A percentile compares a stretch with the other conserved stretches of the same genome.
Evolutionary conservation across 2,888 invertebrate species (phyloP).

Genomic region (Lithophane leautieri): DNA sequence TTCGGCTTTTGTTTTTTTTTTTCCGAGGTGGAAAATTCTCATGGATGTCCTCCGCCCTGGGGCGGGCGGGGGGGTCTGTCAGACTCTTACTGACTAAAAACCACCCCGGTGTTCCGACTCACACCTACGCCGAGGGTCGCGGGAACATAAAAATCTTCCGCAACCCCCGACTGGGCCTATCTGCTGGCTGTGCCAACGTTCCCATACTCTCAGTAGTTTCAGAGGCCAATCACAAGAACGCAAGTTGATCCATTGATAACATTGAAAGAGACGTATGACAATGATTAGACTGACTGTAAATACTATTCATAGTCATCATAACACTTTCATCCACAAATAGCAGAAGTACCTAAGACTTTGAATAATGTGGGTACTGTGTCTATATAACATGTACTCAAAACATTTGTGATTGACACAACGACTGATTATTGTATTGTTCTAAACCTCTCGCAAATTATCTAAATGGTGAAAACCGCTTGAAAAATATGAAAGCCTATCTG

Average conservation of each 20-base stretch:
- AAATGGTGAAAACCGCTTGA: not conserved
- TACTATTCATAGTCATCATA: too few species aligned
- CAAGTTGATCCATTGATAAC: not conserved
- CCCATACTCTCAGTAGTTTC: not conserved
- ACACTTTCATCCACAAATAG: too few species aligned
- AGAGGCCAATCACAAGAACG: not conserved
- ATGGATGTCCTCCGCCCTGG: too few species aligned
- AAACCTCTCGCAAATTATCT: not conserved
- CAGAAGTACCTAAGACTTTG: too few species aligned
- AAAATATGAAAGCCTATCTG: not conserved
- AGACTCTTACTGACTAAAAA: too few species aligned
- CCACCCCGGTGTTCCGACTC: too few species aligned
- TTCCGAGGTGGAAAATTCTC: too few species aligned
- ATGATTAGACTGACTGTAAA: not conserved
- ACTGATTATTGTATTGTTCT: not conserved
- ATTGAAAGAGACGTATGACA: not conserved
- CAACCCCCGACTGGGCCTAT: too few species aligned
- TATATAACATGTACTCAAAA: constrained; percentile 3
- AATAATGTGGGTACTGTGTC: not conserved
- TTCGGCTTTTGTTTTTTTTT: too few species aligned
- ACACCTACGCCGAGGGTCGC: too few species aligned
- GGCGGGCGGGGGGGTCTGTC: too few species aligned
- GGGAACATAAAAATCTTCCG: too few species aligned
- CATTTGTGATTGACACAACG: not conserved
- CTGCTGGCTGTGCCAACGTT: not conserved